Evolutionary conservation across 2,113 vertebrate species (phyloP).

Genomic region (Galeopterus variegatus): DNA sequence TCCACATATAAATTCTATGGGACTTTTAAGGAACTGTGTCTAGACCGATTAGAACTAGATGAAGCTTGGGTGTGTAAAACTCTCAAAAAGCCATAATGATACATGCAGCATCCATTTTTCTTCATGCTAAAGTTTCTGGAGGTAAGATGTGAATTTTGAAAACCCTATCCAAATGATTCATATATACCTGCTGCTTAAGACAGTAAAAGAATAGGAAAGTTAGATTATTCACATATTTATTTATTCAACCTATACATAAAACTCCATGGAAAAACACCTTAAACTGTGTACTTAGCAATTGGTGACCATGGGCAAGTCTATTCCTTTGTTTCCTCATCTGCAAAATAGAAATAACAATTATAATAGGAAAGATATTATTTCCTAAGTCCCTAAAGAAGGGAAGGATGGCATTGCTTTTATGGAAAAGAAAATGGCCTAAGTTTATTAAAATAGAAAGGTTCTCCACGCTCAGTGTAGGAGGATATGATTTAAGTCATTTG

Average conservation of each 20-base stretch:
- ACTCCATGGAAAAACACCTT: background rate
- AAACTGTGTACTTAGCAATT: background rate
- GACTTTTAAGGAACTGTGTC: background rate
- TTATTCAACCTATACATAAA: background rate
- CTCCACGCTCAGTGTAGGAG: background rate
- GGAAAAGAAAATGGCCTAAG: background rate
- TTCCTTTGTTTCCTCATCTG: background rate
- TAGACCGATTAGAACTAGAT: background rate
- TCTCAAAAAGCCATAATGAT: background rate
- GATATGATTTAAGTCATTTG: background rate
- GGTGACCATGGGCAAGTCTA: background rate
- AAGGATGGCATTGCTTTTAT: background rate
- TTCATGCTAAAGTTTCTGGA: background rate
- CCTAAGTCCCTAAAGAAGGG: background rate
- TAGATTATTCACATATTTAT: background rate
- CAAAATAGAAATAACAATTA: background rate
- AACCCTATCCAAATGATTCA: background rate
- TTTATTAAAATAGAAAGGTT: conserved; percentile 40
- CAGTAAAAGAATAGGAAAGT: background rate
- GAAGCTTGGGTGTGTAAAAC: background rate
- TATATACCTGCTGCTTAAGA: background rate
- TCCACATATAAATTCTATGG: background rate
- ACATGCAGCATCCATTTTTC: background rate
- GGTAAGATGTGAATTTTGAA: background rate
- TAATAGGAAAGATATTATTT: background rate